Conservation (phyloP, 2,797 vertebrate species). For the Hydrophis major region DNA sequence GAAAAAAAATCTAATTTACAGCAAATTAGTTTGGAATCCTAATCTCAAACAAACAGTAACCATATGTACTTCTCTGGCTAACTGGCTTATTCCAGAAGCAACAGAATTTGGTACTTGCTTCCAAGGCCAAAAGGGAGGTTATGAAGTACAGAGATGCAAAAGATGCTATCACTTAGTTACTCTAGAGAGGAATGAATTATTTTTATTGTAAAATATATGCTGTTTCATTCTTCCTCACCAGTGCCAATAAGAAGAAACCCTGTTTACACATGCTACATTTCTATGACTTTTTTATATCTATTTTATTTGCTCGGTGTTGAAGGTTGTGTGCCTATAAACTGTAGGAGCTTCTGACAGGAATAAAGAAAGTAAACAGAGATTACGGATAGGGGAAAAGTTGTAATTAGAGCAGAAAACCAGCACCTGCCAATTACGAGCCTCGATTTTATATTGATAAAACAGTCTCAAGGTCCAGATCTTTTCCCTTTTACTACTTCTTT, state of each 20-base stretch:
- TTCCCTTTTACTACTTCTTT: not conserved
- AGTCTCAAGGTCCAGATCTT: not conserved
- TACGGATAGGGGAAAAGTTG: not conserved
- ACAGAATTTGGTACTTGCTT: not conserved
- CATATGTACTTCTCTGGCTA: not conserved
- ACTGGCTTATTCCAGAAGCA: not conserved
- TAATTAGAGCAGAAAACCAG: not conserved
- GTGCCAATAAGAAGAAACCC: too few species aligned
- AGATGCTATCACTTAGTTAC: not conserved
- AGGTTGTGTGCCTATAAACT: not conserved
- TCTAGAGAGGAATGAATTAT: not conserved
- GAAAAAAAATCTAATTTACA: too few species aligned
- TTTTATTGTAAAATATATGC: not conserved
- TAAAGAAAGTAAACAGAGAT: not conserved
- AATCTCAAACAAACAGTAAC: not conserved
- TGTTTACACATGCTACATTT: too few species aligned
- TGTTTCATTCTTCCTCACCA: not conserved
- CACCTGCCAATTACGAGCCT: not conserved
- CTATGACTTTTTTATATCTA: too few species aligned
- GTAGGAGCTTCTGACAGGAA: not conserved
- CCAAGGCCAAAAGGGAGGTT: not conserved
- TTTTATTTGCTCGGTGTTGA: not conserved
- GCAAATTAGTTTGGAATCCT: too few species aligned
- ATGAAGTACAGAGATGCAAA: not conserved
- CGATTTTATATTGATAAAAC: not conserved